These are phyloP conservation scores for Patella pellucida DNA, from an alignment of 2,888 invertebrate genomes.

Conservation along the genomic window DNA sequence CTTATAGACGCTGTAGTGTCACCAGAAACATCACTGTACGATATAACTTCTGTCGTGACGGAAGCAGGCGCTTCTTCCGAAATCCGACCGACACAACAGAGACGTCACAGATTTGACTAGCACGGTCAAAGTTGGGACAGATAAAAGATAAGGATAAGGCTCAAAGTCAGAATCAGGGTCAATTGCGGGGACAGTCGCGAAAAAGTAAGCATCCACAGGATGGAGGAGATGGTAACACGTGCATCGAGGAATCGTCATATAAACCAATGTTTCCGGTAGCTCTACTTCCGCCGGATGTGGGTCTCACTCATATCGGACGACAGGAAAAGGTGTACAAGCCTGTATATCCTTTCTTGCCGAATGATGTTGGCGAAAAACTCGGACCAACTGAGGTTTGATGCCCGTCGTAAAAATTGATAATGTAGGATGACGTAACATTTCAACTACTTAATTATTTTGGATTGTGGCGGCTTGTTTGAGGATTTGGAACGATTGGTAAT, in stretches of 20 bases:
- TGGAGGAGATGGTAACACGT: not conserved
- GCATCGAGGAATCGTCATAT: not conserved
- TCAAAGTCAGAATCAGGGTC: not conserved
- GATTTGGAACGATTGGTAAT: too few species aligned
- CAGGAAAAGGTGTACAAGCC: not conserved
- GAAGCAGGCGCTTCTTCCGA: conserved; percentile 19
- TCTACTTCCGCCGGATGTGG: not conserved
- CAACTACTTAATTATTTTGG: too few species aligned
- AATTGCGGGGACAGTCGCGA: not conserved
- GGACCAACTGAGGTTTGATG: conserved; percentile 1
- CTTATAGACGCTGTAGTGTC: conserved; percentile 20
- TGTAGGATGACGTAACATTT: too few species aligned
- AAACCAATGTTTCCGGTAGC: conserved; percentile 1
- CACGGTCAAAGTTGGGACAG: not conserved
- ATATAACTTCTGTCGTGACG: conserved; percentile 20
- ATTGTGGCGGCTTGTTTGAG: too few species aligned
- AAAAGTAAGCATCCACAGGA: not conserved
- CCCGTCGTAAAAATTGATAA: too few species aligned
- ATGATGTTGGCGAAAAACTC: not conserved
- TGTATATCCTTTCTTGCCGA: not conserved
- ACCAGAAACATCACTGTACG: conserved; percentile 19
- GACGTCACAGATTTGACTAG: conserved; percentile 23
- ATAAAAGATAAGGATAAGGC: not conserved
- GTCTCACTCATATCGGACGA: not conserved
- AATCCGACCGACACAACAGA: conserved; percentile 22